These are phyloP conservation scores for Pantherophis vulpinus DNA, from an alignment of 2,797 vertebrate genomes.

Conservation along the genomic window DNA sequence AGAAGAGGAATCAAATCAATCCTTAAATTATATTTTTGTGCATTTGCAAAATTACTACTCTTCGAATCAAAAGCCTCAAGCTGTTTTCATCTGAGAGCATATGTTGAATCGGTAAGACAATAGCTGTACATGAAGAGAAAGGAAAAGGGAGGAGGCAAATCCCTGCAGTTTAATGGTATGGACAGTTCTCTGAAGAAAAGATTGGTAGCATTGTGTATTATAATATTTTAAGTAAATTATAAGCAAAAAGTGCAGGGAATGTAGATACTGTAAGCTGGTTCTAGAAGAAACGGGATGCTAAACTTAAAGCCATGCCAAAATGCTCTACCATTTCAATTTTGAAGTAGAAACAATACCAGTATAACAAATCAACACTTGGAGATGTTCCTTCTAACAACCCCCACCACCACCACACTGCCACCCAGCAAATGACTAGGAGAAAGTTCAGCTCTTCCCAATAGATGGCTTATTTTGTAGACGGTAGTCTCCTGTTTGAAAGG, in stretches of 20 bases:
- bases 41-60: slow-evolving; percentile 70
- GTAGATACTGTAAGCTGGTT: slow-evolving; percentile 50
- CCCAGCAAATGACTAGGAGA: background rate
- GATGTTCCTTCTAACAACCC: background rate
- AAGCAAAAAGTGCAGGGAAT: slow-evolving; percentile 62
- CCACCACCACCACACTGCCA: too few species aligned
- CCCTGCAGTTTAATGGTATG: slow-evolving; percentile 44
- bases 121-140: slow-evolving; percentile 30
- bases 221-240: slow-evolving; percentile 66
- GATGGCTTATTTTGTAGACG: background rate
- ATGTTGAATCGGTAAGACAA: slow-evolving; percentile 57
- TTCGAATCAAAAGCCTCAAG: slow-evolving; percentile 69
- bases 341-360: background rate
- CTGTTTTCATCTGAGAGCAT: slow-evolving; percentile 67
- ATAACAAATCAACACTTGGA: background rate
- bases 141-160: slow-evolving; percentile 17
- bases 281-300: slow-evolving; percentile 39
- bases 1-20: slow-evolving; percentile 62
- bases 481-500: background rate
- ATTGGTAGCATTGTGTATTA: slow-evolving; percentile 46
- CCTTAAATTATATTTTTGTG: slow-evolving; percentile 71
- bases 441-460: background rate
- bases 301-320: background rate
- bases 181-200: slow-evolving; percentile 31
- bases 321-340: background rate